phyloP scores from a whole-genome alignment of 2,113 vertebrate genomes.

The Australoheros scitulus region DNA sequence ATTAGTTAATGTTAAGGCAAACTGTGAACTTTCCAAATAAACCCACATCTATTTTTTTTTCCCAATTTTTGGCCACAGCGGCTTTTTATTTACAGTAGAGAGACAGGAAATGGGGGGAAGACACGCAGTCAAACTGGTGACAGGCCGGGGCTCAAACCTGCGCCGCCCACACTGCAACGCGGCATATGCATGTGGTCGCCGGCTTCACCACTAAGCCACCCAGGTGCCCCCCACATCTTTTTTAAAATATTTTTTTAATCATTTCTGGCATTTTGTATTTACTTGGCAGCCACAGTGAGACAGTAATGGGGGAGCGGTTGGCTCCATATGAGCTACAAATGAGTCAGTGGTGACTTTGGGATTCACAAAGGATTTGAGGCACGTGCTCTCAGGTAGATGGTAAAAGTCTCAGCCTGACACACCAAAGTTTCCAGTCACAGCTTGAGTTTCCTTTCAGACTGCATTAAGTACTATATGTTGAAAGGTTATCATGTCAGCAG shows the following conservation, averaged over 20 bases:
- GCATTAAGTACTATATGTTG: background rate
- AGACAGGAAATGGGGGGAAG: too few species aligned
- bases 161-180: too few species aligned
- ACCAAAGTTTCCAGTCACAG: background rate
- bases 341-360: background rate
- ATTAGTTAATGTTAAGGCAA: background rate
- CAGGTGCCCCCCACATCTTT: too few species aligned
- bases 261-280: background rate
- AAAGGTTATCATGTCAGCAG: background rate
- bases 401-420: background rate
- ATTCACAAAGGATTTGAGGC: background rate
- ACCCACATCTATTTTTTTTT: too few species aligned
- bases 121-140: too few species aligned
- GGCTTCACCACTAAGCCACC: too few species aligned
- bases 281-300: background rate
- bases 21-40: background rate
- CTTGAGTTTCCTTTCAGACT: background rate
- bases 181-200: too few species aligned
- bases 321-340: background rate
- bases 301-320: background rate
- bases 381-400: background rate
- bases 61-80: too few species aligned
- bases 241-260: background rate
- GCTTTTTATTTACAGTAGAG: too few species aligned
- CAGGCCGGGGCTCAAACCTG: too few species aligned